phyloP scores from a whole-genome alignment of 2,113 vertebrate species.

The Numenius arquata region DNA sequence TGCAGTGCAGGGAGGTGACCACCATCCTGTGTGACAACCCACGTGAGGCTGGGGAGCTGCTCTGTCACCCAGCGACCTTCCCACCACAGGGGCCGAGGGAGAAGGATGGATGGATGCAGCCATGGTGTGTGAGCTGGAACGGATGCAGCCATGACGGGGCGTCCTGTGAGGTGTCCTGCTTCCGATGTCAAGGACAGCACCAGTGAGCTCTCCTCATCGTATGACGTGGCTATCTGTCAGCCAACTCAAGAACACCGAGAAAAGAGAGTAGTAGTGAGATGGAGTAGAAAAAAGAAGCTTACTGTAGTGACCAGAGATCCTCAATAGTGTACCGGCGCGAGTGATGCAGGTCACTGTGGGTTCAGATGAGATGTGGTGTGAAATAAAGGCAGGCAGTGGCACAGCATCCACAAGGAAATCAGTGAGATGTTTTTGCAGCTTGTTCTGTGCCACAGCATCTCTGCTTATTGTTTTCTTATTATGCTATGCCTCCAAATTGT shows the following conservation, averaged over 20 bases:
- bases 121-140: not conserved
- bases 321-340: not conserved
- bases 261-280: not conserved
- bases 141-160: not conserved
- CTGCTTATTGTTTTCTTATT: not conserved
- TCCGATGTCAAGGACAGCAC: rapidly evolving
- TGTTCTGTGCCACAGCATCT: not conserved
- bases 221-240: not conserved
- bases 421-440: not conserved
- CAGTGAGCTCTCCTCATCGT: not conserved
- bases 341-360: not conserved
- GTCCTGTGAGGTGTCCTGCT: not conserved
- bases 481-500: not conserved
- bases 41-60: not conserved
- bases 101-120: not conserved
- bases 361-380: not conserved
- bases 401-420: not conserved
- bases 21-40: rapidly evolving
- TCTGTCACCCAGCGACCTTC: not conserved
- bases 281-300: not conserved
- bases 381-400: not conserved
- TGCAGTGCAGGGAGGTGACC: not conserved
- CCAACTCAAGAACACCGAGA: not conserved
- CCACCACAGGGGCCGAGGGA: rapidly evolving
- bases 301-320: not conserved